These are phyloP conservation scores for Cepaea hortensis DNA, from an alignment of 2,888 invertebrate species.

Conservation along the genomic window DNA sequence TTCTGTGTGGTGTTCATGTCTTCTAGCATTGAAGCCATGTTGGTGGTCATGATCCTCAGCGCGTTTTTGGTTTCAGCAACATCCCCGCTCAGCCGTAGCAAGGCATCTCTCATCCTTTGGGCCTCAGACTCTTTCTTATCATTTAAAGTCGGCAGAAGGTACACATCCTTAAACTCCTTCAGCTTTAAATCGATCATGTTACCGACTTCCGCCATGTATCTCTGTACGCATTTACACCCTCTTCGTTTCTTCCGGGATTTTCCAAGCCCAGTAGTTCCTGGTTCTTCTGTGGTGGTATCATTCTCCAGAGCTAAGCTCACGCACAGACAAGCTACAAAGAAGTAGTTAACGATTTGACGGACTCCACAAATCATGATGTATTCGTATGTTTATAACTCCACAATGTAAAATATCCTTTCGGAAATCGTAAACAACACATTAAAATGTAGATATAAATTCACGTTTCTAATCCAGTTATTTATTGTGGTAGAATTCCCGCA, in stretches of 20 bases:
- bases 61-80: constrained; percentile 45
- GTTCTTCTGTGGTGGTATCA: not conserved
- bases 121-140: constrained; percentile 30
- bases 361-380: not conserved
- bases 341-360: not conserved
- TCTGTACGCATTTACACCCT: constrained; percentile 50
- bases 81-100: constrained; percentile 42
- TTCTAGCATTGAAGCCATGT: constrained; percentile 27
- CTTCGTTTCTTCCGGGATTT: constrained; percentile 33
- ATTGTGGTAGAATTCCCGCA: too few species aligned
- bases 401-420: not conserved
- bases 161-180: constrained; percentile 48
- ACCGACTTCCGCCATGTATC: constrained; percentile 48
- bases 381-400: not conserved
- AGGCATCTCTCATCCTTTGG: constrained; percentile 38
- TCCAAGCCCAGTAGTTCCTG: not conserved
- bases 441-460: not conserved
- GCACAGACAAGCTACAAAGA: constrained; percentile 14
- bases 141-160: constrained; percentile 43
- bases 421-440: not conserved
- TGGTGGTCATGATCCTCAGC: constrained; percentile 33
- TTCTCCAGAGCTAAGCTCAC: constrained; percentile 15
- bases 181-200: constrained; percentile 48
- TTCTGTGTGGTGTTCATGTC: constrained; percentile 34
- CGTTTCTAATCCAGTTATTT: too few species aligned